Conservation (phyloP, 2,888 invertebrate genomes). For the Chalcis sispes region DNA sequence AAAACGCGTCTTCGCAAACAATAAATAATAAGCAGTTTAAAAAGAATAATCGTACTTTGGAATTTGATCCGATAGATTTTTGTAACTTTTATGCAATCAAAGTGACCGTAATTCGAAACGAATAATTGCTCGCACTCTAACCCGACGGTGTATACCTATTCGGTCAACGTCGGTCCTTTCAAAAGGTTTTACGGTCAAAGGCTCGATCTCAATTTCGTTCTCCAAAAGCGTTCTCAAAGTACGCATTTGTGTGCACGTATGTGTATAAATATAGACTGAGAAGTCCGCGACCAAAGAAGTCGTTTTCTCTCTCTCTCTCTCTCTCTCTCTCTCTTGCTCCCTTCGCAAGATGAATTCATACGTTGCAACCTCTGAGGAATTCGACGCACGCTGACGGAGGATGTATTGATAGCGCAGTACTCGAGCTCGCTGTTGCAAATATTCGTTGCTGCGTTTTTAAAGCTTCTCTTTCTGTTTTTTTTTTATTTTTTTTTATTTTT, state of each 20-base stretch:
- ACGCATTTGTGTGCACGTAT: no score
- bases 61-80: conserved; percentile 20
- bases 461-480: no score
- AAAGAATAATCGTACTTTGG: neutral
- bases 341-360: no score
- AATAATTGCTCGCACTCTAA: conserved; percentile 64
- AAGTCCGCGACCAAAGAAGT: conserved; percentile 56
- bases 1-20: conserved; percentile 22
- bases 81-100: conserved; percentile 61
- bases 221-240: no score
- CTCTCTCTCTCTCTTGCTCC: no score
- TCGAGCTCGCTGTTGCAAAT: no score
- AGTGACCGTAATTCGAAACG: conserved; percentile 64
- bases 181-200: conserved; percentile 64
- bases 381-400: neutral
- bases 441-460: conserved; percentile 17
- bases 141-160: no score
- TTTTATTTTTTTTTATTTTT: no score
- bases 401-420: no score
- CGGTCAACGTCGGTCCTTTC: conserved; percentile 61
- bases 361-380: no score
- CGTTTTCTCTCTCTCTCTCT: conserved; percentile 15
- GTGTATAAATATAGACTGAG: conserved; percentile 58
- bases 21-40: no score
- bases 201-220: conserved; percentile 67